Conservation (phyloP, 2,888 invertebrate species). For the Epirrhoe tristata region DNA sequence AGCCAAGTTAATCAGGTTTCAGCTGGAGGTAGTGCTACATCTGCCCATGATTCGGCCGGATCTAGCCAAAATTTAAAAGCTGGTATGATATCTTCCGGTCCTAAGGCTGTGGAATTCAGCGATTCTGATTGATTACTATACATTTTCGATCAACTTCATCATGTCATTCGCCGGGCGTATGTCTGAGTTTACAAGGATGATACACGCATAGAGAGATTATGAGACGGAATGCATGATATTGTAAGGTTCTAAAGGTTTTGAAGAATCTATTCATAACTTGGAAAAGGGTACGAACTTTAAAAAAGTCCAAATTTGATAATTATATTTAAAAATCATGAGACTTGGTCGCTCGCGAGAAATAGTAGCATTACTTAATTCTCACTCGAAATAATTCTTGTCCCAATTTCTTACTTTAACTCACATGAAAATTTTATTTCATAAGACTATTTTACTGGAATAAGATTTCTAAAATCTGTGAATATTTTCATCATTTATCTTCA, state of each 20-base stretch:
- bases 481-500: not conserved
- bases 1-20: not conserved
- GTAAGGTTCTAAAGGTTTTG: not conserved
- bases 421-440: not conserved
- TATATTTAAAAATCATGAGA: not conserved
- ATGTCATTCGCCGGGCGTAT: not conserved
- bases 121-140: slow-evolving; percentile 9
- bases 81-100: not conserved
- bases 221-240: not conserved
- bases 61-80: not conserved
- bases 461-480: not conserved
- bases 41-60: not conserved
- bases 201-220: not conserved
- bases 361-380: not conserved
- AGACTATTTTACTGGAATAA: not conserved
- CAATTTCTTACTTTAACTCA: not conserved
- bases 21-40: not conserved
- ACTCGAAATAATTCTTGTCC: not conserved
- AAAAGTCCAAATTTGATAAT: slow-evolving; percentile 4
- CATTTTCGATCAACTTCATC: not conserved
- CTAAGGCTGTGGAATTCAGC: not conserved
- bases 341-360: not conserved
- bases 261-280: slow-evolving; percentile 3
- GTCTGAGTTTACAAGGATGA: not conserved
- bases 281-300: slow-evolving; percentile 9